These are phyloP conservation scores for Neotragus moschatus DNA, from an alignment of 2,113 vertebrate genomes.

Conservation along the genomic window DNA sequence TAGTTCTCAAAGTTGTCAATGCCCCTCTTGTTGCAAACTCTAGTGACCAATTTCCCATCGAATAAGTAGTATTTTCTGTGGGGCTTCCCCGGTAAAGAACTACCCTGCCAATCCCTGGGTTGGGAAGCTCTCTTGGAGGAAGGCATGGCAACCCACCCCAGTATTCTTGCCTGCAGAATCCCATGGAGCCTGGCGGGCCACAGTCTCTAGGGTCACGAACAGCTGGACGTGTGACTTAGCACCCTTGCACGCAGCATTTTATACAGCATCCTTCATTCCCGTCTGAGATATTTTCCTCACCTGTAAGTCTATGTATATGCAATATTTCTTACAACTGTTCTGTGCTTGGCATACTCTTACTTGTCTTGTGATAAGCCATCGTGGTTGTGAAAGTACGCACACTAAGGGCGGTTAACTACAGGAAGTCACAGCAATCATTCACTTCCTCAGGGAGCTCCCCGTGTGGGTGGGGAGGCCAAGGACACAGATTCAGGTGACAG, in stretches of 20 bases:
- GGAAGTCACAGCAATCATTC: background rate
- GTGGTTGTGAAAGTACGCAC: background rate
- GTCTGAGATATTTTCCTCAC: background rate
- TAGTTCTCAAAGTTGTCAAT: background rate
- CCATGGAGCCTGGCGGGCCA: rapidly evolving
- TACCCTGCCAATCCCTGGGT: background rate
- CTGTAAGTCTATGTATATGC: background rate
- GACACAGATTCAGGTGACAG: rapidly evolving
- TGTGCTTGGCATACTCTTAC: background rate
- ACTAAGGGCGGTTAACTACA: background rate
- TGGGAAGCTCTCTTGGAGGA: background rate
- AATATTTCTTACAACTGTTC: background rate
- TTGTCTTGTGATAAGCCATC: background rate
- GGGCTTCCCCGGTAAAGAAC: background rate
- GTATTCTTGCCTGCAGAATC: background rate
- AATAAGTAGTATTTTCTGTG: background rate
- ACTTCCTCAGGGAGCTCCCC: background rate
- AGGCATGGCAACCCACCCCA: background rate
- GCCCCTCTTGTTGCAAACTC: background rate
- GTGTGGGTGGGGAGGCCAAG: background rate
- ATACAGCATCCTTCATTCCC: too few species aligned
- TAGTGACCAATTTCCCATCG: background rate
- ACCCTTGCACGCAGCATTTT: background rate
- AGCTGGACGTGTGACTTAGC: background rate
- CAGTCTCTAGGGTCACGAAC: too few species aligned